Evolutionary conservation across 2,113 vertebrate genomes (phyloP), one percentile per base, ranked within the genome.

Genomic region (Stercorarius parasiticus): DNA sequence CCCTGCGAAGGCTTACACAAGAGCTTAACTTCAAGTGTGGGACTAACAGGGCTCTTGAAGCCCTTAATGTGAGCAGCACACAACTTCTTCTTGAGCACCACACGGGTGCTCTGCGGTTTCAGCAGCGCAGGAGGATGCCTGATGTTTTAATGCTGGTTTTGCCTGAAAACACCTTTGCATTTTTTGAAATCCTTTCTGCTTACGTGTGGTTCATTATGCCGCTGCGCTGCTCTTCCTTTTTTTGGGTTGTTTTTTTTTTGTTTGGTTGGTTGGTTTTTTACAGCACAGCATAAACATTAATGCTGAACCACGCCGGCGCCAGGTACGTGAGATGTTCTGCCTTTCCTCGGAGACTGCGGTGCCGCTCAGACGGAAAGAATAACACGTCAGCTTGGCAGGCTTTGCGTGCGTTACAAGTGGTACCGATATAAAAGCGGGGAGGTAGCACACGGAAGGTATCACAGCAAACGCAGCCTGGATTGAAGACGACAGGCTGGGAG

Each of bases 141-240:
- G 0, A 4, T 5, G 11, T 25, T 86, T 82, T 83, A 81, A 64
- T 0, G 0, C 25, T 47, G 26, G 1, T 26, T 73, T 83, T 76
- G 38, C 66, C 59, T 86, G 83, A 77, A 77, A 82, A 26, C 7
- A 36, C 38, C 45, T 78, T 71, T 38, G 29, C 2, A 4, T 38
- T 67, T 74, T 73, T 9, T 1, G 0, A 26, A 70, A 43, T n/a
- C 0, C 0, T 42, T 87, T 71, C 83, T 81, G 49, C 10, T 38
- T 77, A 1, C 11, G 4, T 6, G 18, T 38, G 12, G 5, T 43
- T 81, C 20, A 17, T 83, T 16, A 49, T 0, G 0, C 18, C 0
- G 1, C 50, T 86, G 40, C 15, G 6, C 21, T 65, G 67, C 40
- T 61, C 17, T 50, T 56, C 25, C 13, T 42, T 50, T 25, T 11